phyloP scores from a whole-genome alignment of 2,113 vertebrate genomes.

The Corythaixoides concolor region DNA sequence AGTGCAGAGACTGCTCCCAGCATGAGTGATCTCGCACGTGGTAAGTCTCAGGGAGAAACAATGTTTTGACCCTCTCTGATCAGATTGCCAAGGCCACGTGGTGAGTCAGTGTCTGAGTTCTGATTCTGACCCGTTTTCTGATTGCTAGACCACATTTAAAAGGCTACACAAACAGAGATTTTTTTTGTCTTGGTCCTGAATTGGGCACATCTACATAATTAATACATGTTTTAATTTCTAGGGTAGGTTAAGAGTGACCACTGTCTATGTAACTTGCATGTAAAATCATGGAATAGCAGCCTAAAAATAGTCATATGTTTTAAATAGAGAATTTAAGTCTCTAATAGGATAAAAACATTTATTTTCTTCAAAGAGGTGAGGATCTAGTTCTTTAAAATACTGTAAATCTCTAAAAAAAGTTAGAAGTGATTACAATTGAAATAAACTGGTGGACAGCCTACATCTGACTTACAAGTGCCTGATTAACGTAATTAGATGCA shows the following conservation, averaged over 20 bases:
- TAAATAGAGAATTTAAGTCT: not conserved
- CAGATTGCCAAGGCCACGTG: accelerated
- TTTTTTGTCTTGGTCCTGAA: not conserved
- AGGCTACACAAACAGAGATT: not conserved
- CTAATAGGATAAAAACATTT: not conserved
- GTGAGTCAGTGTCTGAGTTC: not conserved
- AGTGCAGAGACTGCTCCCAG: slow-evolving; percentile 41
- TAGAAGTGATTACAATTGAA: not conserved
- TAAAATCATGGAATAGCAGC: not conserved
- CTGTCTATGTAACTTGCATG: not conserved
- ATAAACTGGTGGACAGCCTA: not conserved
- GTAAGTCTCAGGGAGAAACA: slow-evolving; percentile 55
- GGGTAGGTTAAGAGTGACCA: not conserved
- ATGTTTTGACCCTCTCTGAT: accelerated
- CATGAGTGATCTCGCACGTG: slow-evolving; percentile 39
- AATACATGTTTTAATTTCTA: not conserved
- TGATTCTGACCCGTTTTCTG: not conserved
- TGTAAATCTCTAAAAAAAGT: not conserved
- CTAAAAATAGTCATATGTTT: not conserved
- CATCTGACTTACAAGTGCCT: not conserved
- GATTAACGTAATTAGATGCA: not conserved
- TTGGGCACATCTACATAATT: not conserved
- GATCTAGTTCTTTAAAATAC: not conserved
- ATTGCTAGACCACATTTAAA: not conserved
- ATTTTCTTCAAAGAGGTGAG: not conserved